A percentile compares a stretch with the other conserved stretches of the same genome.
Conservation (phyloP, 2,113 vertebrate genomes). For the Glaucidium brasilianum region DNA sequence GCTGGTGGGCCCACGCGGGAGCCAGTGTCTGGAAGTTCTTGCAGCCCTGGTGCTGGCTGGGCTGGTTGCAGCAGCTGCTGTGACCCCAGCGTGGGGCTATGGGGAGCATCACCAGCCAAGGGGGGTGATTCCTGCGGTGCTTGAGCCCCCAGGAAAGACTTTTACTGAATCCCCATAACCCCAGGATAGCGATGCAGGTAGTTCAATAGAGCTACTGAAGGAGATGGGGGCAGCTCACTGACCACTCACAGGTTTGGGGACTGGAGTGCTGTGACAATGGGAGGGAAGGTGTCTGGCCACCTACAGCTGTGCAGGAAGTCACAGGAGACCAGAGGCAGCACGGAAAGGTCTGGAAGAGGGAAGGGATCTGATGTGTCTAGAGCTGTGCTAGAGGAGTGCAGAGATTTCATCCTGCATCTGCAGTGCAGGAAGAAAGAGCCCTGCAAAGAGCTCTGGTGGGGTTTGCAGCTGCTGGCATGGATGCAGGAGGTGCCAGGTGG, state of each 20-base stretch:
- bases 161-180: not conserved
- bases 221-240: not conserved
- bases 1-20: not conserved
- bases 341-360: not conserved
- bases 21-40: rapidly evolving
- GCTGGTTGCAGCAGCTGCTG: not conserved
- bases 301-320: not conserved
- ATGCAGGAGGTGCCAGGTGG: not conserved
- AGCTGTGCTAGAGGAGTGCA: not conserved
- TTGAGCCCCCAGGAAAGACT: not conserved
- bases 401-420: not conserved
- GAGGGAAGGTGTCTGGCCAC: not conserved
- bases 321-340: not conserved
- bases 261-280: not conserved
- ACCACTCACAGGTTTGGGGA: not conserved
- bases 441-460: not conserved
- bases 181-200: not conserved
- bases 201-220: not conserved
- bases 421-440: not conserved
- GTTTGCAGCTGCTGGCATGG: not conserved
- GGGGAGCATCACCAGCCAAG: not conserved
- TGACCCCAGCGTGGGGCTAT: not conserved
- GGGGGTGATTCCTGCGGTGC: not conserved
- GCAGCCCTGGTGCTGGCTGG: not conserved
- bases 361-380: not conserved